These are phyloP conservation scores for Stigmatopora argus DNA, from an alignment of 2,113 vertebrate genomes.

Conservation along the genomic window DNA sequence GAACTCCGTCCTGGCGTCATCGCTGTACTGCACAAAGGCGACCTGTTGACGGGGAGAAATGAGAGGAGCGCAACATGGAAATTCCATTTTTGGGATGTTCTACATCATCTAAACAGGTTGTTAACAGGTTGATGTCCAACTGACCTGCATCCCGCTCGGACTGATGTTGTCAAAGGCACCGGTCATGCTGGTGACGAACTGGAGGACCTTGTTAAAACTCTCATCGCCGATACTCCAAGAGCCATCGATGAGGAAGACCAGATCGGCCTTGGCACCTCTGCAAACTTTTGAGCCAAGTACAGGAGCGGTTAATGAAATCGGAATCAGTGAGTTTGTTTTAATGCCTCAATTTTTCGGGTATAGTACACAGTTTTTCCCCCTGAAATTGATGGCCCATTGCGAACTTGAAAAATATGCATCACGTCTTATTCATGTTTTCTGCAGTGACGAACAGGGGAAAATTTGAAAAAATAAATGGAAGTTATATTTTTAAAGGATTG, in stretches of 20 bases:
- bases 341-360: background rate
- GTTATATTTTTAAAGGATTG: no score
- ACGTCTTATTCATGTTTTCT: no score
- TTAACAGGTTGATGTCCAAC: background rate
- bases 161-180: slow-evolving; percentile 89
- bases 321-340: background rate
- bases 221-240: slow-evolving; percentile 99
- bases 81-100: background rate
- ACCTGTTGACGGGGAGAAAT: slow-evolving; percentile 72
- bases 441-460: no score
- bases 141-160: slow-evolving; percentile 88
- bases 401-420: no score
- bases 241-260: slow-evolving; percentile 96
- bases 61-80: background rate
- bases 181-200: slow-evolving; percentile 92
- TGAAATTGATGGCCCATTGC: no score
- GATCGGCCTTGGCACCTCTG: slow-evolving; percentile 93
- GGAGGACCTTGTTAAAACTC: slow-evolving; percentile 93
- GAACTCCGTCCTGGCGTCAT: slow-evolving; percentile 94
- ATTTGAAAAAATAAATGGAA: no score
- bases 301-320: slow-evolving; percentile 2
- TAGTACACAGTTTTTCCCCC: no score
- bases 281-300: slow-evolving; percentile 71
- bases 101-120: background rate
- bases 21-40: slow-evolving; percentile 94